Conservation (phyloP, 2,113 vertebrate species). For the Sinocyclocheilus rhinocerous region DNA sequence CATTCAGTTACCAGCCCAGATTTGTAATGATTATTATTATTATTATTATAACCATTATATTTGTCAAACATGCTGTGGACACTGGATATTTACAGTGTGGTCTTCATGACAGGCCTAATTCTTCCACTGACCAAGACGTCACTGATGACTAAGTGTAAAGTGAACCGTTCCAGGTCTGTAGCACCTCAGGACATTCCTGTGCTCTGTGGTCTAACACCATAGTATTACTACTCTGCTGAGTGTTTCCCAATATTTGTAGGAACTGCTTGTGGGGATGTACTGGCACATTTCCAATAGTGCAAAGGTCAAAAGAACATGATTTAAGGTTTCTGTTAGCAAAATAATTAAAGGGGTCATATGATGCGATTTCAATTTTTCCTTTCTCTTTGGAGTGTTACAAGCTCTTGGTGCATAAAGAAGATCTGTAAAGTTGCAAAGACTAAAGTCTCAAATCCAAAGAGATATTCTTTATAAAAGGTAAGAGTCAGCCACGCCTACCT, state of each 20-base stretch:
- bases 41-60: neutral
- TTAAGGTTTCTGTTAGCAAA: neutral
- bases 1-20: no score
- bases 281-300: neutral
- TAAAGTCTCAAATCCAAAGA: no score
- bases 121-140: neutral
- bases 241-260: constrained; percentile 13
- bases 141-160: constrained; percentile 1
- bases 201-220: neutral
- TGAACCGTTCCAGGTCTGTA: neutral
- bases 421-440: no score
- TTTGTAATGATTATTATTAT: no score
- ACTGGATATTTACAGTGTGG: constrained; percentile 2
- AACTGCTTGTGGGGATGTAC: neutral
- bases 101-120: neutral
- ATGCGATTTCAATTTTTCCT: no score
- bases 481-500: no score
- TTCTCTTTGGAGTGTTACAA: no score
- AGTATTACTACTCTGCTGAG: neutral
- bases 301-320: neutral
- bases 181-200: neutral
- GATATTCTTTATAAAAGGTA: no score
- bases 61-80: neutral
- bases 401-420: no score
- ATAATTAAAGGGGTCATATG: no score